phyloP scores from a whole-genome alignment of 2,797 vertebrate species.

The Furcifer pardalis region DNA sequence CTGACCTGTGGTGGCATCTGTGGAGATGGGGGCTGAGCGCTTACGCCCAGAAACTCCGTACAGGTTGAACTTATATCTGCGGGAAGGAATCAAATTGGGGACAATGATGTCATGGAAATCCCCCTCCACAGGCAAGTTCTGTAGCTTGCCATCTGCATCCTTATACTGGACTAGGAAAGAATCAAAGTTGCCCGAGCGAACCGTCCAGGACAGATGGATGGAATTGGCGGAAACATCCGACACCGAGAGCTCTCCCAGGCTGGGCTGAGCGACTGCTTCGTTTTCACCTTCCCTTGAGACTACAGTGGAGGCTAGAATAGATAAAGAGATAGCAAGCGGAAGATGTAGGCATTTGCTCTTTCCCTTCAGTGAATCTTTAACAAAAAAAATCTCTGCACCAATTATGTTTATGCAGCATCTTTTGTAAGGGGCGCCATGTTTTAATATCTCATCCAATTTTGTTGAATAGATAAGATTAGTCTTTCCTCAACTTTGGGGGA shows the following conservation, averaged over 20 bases:
- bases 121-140: slow-evolving; percentile 22
- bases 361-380: too few species aligned
- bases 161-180: slow-evolving; percentile 53
- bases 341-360: neutral
- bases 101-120: neutral
- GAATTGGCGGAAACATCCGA: slow-evolving; percentile 46
- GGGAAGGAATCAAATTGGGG: slow-evolving; percentile 34
- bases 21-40: slow-evolving; percentile 34
- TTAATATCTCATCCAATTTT: too few species aligned
- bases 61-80: slow-evolving; percentile 45
- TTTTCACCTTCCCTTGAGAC: neutral
- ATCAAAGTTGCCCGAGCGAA: slow-evolving; percentile 45
- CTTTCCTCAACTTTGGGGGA: too few species aligned
- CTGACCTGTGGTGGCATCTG: slow-evolving; percentile 46
- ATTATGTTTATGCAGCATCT: too few species aligned
- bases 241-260: slow-evolving; percentile 37
- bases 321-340: neutral
- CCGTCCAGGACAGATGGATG: slow-evolving; percentile 40
- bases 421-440: too few species aligned
- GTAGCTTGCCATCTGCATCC: slow-evolving; percentile 30
- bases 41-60: slow-evolving; percentile 39
- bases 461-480: too few species aligned
- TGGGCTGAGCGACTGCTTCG: neutral
- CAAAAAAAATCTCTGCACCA: too few species aligned
- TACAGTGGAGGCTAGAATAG: neutral